These are phyloP conservation scores for Semibalanus balanoides DNA, from an alignment of 1,140 invertebrate species.

Conservation along the genomic window DNA sequence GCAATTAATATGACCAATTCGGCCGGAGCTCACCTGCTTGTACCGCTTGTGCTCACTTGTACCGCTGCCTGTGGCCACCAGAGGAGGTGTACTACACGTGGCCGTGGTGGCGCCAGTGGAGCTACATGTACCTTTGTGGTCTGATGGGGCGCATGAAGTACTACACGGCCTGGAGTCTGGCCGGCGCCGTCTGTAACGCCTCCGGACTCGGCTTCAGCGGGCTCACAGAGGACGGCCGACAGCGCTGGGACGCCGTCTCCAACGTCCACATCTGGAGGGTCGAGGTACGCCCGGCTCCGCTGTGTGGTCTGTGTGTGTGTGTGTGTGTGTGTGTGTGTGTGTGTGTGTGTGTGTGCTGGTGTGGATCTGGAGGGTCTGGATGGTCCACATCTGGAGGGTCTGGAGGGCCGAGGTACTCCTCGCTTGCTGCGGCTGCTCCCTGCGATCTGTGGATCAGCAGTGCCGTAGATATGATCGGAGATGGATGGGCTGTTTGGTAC, in stretches of 20 bases:
- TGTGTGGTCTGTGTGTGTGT: not conserved
- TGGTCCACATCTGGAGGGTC: too few relatives aligned
- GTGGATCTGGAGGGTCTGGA: too few relatives aligned
- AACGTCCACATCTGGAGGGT: constrained; percentile 79
- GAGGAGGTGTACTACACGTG: not conserved
- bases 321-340: not conserved
- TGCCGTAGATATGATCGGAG: too few relatives aligned
- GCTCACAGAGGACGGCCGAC: constrained; percentile 50
- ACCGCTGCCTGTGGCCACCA: not conserved
- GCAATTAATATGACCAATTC: too few relatives aligned
- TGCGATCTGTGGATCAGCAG: too few relatives aligned
- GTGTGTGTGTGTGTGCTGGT: too few relatives aligned
- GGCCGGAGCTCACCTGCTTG: too few relatives aligned
- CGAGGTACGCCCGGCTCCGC: constrained; percentile 53
- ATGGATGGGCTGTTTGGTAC: too few relatives aligned
- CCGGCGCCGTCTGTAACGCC: constrained; percentile 86
- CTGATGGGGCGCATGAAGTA: constrained; percentile 35
- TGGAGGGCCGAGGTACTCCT: too few relatives aligned
- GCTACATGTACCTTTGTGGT: not conserved
- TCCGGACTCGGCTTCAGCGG: constrained; percentile 84
- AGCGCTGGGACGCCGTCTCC: constrained; percentile 71
- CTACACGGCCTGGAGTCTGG: constrained; percentile 90
- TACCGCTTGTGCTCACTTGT: too few relatives aligned
- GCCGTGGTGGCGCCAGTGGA: not conserved
- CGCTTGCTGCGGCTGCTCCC: too few relatives aligned